Base-by-base conservation (phyloP, 1,140 invertebrate species). In the Halictus rubicundus region DNA sequence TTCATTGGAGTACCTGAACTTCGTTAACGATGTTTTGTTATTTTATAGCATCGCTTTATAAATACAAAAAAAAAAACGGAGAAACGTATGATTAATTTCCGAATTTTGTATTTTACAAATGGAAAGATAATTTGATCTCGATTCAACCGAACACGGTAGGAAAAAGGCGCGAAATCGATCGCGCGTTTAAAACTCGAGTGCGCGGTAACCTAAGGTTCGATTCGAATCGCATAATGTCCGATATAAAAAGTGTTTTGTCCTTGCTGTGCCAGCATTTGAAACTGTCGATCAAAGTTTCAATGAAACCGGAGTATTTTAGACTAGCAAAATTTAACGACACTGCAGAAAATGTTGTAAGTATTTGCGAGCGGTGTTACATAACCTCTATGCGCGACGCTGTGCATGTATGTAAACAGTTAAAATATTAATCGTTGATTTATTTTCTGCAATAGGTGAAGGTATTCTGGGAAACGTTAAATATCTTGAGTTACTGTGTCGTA, bases 281-380 rank as follows among this genome's bases (percentile, higher is more conserved):
- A 69, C 74, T 75, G 14, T 76, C 87, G 0, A 68, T 85, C 27
- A 80, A 82, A 10, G 69, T 78, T 21, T 5, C 37, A 2, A 72
- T 91, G 23, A 89, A 87, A 66, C 86, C 88, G 1, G 89, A 91
- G 39, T 80, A 90, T 74, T 89, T 91, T 52, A 81, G 84, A 76
- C 65, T 86, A 64, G 85, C 88, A 10, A 90, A 90, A 60, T 86
- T 84, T 14, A 81, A 90, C 64, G 63, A 65, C 52, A 61, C 65
- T 25, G 71, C 79, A 2, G 72, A 88, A 6, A 72, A 82, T 37
- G 57, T 79, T 37, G 90, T 90, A 69, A 89, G 89, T 88, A n/a
- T 25, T 54, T 27, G 32, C 12, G 6, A 14, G 19, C 14, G 16
- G 61, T 71, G 42, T 77, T 42, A 8, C 52, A 84, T 78, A 78